A percentile compares a stretch with the other conserved stretches of the same genome.
Conservation (phyloP, 2,113 vertebrate species). For the Formicarius rufipectus region DNA sequence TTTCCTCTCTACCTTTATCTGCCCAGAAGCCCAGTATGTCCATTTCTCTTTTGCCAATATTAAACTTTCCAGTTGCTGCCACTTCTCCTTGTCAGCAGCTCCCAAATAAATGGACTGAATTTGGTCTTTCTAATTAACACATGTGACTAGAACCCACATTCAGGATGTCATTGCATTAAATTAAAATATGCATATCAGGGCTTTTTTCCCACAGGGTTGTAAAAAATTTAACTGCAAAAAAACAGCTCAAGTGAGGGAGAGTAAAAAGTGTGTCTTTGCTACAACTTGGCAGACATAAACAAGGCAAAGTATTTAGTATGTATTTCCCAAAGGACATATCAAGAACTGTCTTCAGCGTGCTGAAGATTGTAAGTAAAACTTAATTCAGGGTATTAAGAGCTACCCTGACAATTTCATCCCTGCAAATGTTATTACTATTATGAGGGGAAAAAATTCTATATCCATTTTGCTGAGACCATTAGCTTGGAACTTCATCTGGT, state of each 20-base stretch:
- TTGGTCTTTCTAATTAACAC: neutral
- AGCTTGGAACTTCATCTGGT: neutral
- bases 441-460: neutral
- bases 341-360: neutral
- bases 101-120: neutral
- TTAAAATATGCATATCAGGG: neutral
- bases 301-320: neutral
- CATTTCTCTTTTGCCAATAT: neutral
- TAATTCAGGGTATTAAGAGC: slow-evolving; percentile 23
- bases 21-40: neutral
- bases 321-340: neutral
- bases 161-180: neutral
- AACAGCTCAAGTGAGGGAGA: neutral
- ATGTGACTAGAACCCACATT: neutral
- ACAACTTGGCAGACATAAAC: neutral
- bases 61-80: neutral
- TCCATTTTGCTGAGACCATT: slow-evolving; percentile 4
- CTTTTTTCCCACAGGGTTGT: neutral
- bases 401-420: slow-evolving; percentile 6
- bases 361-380: neutral
- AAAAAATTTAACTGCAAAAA: neutral
- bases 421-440: slow-evolving; percentile 8
- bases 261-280: neutral
- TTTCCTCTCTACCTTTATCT: neutral
- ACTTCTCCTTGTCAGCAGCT: neutral